Base-by-base conservation (phyloP, 2,797 vertebrate species). In the Argya squamiceps region DNA sequence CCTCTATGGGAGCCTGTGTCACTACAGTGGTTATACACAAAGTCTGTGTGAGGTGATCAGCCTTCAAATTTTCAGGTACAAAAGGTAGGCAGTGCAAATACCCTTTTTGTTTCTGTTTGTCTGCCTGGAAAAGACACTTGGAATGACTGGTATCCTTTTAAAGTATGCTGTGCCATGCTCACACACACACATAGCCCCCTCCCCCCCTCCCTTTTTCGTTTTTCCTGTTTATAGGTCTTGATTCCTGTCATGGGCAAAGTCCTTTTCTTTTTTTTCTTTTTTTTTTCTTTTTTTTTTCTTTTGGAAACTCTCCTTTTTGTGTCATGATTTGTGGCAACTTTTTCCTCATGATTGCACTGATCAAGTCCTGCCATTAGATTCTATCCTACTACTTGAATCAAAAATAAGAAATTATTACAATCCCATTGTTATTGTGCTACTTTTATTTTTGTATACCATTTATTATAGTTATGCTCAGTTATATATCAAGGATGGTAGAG, bases 121-220 rank as follows among this genome's bases (percentile, higher is more conserved):
- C 27, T 77, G 22, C 67, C 27, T 68, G 32, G 39, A 83, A 18
- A 32, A 59, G 64, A 18, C 6, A 8, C n/a, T 47, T 73, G 59
- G 39, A 71, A 83, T 79, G n/a, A 30, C 50, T 64, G 41, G 8
- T 83, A 68, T 58, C 34, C 27, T 86, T 92, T 52, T 64, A 22
- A 84, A 63, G 37, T 83, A 11, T 76, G 47, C 36, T 82, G 14
- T 82, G 43, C 71, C 24, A 12, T 73, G 30, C 56, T 81, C 11
- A 21, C n/a, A 58, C 30, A 34, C 23, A 34, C 22, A 18, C n/a
- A 58, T 2, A 46, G 34, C 21, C 11, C 21, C 27, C 5, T 2
- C 0, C 6, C 14, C 29, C 16, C 5, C 2, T 0, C 6, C 11
- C 4, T 6, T 30, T 60, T 36, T 52, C 10, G 39, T 81, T 87